Base-by-base conservation (phyloP, 2,797 vertebrate species). In the Galagoides demidoff region DNA sequence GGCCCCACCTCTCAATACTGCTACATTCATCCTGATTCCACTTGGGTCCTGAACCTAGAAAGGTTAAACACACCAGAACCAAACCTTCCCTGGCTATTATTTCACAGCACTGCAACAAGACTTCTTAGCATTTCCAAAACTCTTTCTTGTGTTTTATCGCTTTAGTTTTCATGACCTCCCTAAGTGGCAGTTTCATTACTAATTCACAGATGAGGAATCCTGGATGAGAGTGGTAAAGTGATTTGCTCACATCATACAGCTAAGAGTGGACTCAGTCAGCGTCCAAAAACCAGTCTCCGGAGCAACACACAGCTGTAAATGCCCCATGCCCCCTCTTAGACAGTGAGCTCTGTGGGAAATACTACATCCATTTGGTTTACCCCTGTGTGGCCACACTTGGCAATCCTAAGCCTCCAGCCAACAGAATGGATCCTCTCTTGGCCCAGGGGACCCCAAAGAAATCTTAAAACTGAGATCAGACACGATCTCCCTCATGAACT, bases 271-370 rank as follows among this genome's bases (percentile, higher is more conserved):
- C 23, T 77, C 59, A 3, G 63, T 23, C 81, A 52, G 57, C 39
- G 27, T n/a, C 61, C 34, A 39, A 49, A 49, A 20, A 17, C 64
- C 34, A 37, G 5, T 37, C 59, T 66, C 39, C 29, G 16, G 39
- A 45, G 25, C 31, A 37, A n/a, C 29, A 34, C 5, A 3, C 45
- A 0, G 4, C 6, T 7, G 14, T 52, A 17, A 29, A 2, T 8
- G 34, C 16, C 27, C 31, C 29, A 20, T 61, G 5, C 5, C 31
- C 63, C 19, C 25, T 14, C 31, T n/a, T 10, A 14, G 66, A 59
- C 12, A 25, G 27, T 52, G 49, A 70, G 49, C 7, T 9, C 71
- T 25, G 0, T 25, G 61, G 39, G 20, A 66, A n/a, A 20, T 7
- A 2, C 43, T 5, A 0, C 9, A 25, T 25, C 27, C 3, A 6